phyloP scores from a whole-genome alignment of 2,113 vertebrate genomes.

The Climacteris rufus region DNA sequence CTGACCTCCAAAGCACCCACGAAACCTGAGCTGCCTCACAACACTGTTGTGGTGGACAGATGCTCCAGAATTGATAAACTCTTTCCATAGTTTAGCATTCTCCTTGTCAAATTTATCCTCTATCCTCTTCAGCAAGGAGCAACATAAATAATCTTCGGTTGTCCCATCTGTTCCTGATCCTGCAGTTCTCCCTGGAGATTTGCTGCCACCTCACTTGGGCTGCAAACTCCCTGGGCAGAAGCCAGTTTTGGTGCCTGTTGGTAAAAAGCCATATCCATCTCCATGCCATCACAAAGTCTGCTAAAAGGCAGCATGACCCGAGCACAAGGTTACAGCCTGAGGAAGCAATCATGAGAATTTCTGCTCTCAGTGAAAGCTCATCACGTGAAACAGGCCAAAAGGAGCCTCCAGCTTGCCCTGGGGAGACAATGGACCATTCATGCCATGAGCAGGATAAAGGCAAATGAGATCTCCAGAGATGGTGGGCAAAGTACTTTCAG shows the following conservation, averaged over 20 bases:
- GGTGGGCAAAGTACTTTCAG: neutral
- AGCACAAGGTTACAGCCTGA: neutral
- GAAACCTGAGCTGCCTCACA: neutral
- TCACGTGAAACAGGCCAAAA: neutral
- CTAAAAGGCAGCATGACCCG: neutral
- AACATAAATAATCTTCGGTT: neutral
- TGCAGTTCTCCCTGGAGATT: neutral
- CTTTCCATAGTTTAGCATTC: neutral
- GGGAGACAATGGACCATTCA: neutral
- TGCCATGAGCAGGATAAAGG: neutral
- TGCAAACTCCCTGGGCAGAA: neutral
- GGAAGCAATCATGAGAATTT: neutral
- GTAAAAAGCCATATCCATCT: neutral
- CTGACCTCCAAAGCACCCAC: neutral
- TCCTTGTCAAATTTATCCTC: neutral
- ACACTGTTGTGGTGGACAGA: neutral
- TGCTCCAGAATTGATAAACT: constrained; percentile 5
- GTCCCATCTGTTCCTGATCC: neutral
- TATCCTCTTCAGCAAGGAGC: neutral
- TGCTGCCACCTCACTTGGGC: neutral
- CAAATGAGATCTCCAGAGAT: neutral
- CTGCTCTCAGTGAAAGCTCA: neutral
- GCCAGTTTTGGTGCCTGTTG: neutral
- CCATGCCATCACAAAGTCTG: neutral
- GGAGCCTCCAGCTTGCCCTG: neutral